These are phyloP conservation scores for Pseudoatta argentina DNA, from an alignment of 1,140 invertebrate genomes.

Conservation along the genomic window DNA sequence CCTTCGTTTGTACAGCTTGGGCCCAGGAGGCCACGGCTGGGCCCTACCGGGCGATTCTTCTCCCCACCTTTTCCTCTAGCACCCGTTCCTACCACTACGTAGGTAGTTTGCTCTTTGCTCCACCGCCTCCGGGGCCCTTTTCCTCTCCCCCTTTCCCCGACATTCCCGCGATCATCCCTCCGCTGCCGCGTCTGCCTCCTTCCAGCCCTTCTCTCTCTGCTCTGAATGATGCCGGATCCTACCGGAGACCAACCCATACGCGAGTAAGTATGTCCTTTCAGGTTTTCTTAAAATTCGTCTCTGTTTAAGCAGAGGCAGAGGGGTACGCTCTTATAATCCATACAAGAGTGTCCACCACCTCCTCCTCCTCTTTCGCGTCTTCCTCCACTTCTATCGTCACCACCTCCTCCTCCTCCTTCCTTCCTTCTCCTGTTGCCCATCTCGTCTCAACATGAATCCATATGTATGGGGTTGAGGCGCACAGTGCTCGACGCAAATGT, in stretches of 20 bases:
- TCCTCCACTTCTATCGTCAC: constrained; percentile 9
- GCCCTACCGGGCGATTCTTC: constrained; percentile 2
- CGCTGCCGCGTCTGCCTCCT: constrained; percentile 44
- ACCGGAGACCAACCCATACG: constrained; percentile 16
- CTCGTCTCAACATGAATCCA: constrained; percentile 78
- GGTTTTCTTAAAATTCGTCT: constrained; percentile 80
- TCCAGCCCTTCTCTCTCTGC: constrained; percentile 59
- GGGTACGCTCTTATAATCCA: constrained; percentile 28
- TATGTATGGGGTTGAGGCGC: constrained; percentile 84
- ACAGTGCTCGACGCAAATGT: constrained; percentile 81
- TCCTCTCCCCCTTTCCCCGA: constrained; percentile 37
- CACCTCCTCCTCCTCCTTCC: constrained; percentile 34
- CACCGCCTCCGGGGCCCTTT: constrained; percentile 59
- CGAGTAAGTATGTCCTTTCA: constrained; percentile 48
- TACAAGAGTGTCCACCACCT: constrained; percentile 55
- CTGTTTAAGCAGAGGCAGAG: constrained; percentile 51
- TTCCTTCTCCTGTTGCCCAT: constrained; percentile 52
- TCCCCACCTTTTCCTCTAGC: constrained; percentile 41
- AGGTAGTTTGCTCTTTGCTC: constrained; percentile 22
- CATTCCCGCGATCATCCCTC: constrained; percentile 66
- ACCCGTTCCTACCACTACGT: constrained; percentile 48
- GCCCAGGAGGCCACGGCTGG: constrained; percentile 56
- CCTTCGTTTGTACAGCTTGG: constrained; percentile 66
- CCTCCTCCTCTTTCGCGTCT: constrained; percentile 25
- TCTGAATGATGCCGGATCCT: constrained; percentile 22